These are phyloP conservation scores for Pachliopta kotzebuea DNA, from an alignment of 2,888 invertebrate species.

Conservation along the genomic window DNA sequence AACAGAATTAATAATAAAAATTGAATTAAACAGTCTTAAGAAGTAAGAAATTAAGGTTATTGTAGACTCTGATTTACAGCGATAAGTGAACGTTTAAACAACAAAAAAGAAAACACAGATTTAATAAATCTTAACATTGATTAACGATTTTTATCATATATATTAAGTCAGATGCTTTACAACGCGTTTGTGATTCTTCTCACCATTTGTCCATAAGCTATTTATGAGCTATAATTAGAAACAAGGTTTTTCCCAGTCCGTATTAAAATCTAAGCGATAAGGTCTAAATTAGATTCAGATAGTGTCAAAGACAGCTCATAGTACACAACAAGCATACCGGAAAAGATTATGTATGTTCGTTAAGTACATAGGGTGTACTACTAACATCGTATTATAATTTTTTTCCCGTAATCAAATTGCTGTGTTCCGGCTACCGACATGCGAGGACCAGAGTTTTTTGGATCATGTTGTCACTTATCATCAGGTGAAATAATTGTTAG, in stretches of 20 bases:
- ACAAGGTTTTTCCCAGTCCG: conserved; percentile 10
- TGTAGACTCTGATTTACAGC: too few species aligned
- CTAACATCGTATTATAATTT: neutral
- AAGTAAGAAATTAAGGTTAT: too few species aligned
- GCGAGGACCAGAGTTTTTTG: too few species aligned
- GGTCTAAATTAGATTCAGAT: neutral
- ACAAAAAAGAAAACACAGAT: neutral
- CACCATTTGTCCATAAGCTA: neutral
- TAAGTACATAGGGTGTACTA: neutral
- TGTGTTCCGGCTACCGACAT: too few species aligned
- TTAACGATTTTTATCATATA: neutral
- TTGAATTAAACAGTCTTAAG: too few species aligned
- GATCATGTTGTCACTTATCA: too few species aligned
- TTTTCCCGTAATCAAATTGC: neutral
- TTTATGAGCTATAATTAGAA: neutral
- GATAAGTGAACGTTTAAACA: too few species aligned
- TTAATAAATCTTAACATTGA: neutral
- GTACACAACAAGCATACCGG: neutral
- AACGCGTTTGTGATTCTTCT: neutral
- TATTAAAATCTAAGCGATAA: neutral
- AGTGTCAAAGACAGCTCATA: neutral
- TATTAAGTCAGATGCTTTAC: neutral
- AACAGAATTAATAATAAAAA: too few species aligned
- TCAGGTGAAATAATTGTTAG: too few species aligned
- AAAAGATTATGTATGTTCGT: neutral